These are phyloP conservation scores for Tetramorium parvispinum DNA, from an alignment of 1,140 invertebrate species.

Conservation along the genomic window DNA sequence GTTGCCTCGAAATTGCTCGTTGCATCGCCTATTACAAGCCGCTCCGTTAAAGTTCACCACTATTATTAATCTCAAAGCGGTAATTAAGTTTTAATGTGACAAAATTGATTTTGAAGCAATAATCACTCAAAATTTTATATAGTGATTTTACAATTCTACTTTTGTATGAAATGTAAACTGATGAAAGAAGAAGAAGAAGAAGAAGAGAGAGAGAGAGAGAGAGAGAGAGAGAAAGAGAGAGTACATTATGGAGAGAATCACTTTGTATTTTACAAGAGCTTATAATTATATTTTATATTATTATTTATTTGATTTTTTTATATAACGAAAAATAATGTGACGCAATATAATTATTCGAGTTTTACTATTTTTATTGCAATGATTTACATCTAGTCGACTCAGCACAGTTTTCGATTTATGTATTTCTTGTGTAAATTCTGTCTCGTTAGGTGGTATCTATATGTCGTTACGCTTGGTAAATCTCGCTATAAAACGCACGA, in stretches of 20 bases:
- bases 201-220: no score
- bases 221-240: no score
- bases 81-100: neutral
- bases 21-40: slow-evolving; percentile 6
- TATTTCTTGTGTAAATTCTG: neutral
- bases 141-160: neutral
- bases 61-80: slow-evolving; percentile 23
- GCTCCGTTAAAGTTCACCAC: neutral
- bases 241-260: neutral
- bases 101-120: neutral
- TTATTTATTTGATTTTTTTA: neutral
- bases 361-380: neutral
- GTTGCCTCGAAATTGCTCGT: slow-evolving; percentile 40
- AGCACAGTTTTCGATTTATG: neutral
- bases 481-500: slow-evolving; percentile 4
- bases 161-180: neutral
- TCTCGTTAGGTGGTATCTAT: neutral
- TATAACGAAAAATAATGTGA: neutral
- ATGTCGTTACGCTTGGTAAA: neutral
- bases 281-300: neutral
- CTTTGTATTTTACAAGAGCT: neutral
- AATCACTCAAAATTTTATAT: neutral
- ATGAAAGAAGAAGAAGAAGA: neutral
- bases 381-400: neutral
- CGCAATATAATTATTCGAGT: neutral